Evolutionary conservation across 2,797 vertebrate genomes (phyloP).

Genomic region (Sebastes elongatus): DNA sequence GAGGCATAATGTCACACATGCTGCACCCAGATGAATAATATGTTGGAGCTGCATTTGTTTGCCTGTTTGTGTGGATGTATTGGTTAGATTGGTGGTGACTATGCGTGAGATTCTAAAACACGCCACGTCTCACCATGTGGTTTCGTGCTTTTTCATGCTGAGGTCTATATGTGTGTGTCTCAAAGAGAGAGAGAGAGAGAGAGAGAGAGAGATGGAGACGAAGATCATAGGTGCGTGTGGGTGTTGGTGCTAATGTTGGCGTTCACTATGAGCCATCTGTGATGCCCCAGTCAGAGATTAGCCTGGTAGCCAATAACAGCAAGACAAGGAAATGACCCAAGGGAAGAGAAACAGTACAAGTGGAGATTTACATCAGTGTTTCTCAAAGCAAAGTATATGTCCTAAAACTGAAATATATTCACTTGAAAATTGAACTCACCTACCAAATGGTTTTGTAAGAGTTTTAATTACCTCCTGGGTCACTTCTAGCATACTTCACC

Average conservation of each 20-base stretch:
- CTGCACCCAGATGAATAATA: slow-evolving; percentile 22
- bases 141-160: slow-evolving; percentile 34
- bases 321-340: slow-evolving; percentile 65
- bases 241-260: slow-evolving; percentile 56
- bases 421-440: neutral
- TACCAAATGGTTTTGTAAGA: neutral
- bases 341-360: slow-evolving; percentile 28
- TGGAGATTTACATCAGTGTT: slow-evolving; percentile 10
- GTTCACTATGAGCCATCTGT: slow-evolving; percentile 68
- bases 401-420: slow-evolving; percentile 1
- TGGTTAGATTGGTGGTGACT: neutral
- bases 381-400: neutral
- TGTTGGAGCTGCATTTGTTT: neutral
- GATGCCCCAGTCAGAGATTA: slow-evolving; percentile 66
- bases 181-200: neutral
- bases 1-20: slow-evolving; percentile 13
- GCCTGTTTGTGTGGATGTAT: neutral
- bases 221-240: slow-evolving; percentile 21
- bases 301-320: slow-evolving; percentile 67
- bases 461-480: neutral
- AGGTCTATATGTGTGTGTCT: neutral
- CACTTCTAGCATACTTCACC: neutral
- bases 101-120: neutral
- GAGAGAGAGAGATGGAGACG: neutral
- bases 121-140: slow-evolving; percentile 25